Evolutionary conservation across 2,797 vertebrate species (phyloP).

Genomic region (Gymnothorax reevesii): DNA sequence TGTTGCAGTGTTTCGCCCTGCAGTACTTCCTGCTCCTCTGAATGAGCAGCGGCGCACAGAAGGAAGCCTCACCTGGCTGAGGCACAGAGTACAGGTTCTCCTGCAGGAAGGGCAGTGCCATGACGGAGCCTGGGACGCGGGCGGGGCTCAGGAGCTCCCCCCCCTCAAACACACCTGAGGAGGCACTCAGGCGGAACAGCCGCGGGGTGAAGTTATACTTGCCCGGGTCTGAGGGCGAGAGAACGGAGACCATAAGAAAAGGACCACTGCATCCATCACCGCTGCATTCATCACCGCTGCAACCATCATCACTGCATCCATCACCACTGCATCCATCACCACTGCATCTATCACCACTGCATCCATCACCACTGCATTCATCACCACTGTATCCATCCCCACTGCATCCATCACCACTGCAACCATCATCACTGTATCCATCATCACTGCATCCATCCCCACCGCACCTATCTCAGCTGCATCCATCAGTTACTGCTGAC

Average conservation of each 20-base stretch:
- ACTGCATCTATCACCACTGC: too few relatives aligned
- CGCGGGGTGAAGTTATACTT: conserved; percentile 79
- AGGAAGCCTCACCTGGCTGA: conserved; percentile 65
- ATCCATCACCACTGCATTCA: too few relatives aligned
- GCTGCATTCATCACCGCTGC: too few relatives aligned
- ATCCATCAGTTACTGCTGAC: not conserved
- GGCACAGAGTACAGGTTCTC: conserved; percentile 65
- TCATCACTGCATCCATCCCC: too few relatives aligned
- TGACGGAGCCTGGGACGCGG: conserved; percentile 62
- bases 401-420: too few relatives aligned
- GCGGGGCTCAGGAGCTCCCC: conserved; percentile 65
- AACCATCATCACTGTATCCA: too few relatives aligned
- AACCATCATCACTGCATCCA: too few relatives aligned
- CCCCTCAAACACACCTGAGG: conserved; percentile 65
- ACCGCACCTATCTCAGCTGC: too few relatives aligned
- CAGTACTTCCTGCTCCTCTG: not conserved
- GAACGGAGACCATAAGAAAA: not conserved
- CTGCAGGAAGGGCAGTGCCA: conserved; percentile 76
- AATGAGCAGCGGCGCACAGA: not conserved
- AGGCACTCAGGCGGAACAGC: conserved; percentile 71
- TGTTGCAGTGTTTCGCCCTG: not conserved
- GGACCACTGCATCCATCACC: not conserved
- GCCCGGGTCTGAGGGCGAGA: conserved; percentile 67
- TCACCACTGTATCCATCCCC: too few relatives aligned
- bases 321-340: too few relatives aligned